Evolutionary conservation across 2,113 vertebrate genomes (phyloP), one percentile per base, ranked within the genome.

Genomic region (Aphyosemion australe): DNA sequence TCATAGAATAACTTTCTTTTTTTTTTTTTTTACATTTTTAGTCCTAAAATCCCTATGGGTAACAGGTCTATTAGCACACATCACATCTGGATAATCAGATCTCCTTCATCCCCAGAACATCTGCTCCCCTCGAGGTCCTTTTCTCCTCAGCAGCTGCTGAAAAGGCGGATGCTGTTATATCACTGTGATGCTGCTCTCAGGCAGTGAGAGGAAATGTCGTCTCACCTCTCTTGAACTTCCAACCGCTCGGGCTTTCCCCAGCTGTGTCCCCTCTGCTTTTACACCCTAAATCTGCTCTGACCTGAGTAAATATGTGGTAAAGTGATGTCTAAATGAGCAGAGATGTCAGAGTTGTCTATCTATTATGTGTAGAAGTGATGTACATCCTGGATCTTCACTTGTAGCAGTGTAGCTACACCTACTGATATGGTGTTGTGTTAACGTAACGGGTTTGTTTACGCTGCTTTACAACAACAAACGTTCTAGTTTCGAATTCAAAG

Each of bases 121-220:
- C 47, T 57, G 60, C 60, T 19, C n/a, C 34, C 58, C 56, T 11
- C n/a, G 43, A 37, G 61, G 34, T 55, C 14, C 52, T 69, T 46
- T 21, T 2, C 39, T 72, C 54, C 45, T 46, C 54, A 65, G 67
- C 68, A 69, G 72, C 75, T 51, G 65, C 60, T 6, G 64, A 69
- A 61, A 47, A 72, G 12, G 55, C 34, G 13, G 31, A 31, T 13
- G 61, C 71, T 74, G 78, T 88, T 73, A 78, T 82, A 79, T 84
- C 73, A 61, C 32, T 84, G 67, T n/a, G 0, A 50, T 15, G 65
- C 31, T 61, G 65, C 84, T 84, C 78, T 73, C 59, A 49, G 71
- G 79, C 82, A 73, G 66, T 60, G 42, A 79, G 75, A 68, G 60
- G 62, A 83, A 72, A 79, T 67, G 77, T 86, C 82, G 85, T 83